Evolutionary conservation across 1,140 invertebrate species (phyloP), one percentile per base, ranked within the genome.

Genomic region (Lutraria rhynchaena): DNA sequence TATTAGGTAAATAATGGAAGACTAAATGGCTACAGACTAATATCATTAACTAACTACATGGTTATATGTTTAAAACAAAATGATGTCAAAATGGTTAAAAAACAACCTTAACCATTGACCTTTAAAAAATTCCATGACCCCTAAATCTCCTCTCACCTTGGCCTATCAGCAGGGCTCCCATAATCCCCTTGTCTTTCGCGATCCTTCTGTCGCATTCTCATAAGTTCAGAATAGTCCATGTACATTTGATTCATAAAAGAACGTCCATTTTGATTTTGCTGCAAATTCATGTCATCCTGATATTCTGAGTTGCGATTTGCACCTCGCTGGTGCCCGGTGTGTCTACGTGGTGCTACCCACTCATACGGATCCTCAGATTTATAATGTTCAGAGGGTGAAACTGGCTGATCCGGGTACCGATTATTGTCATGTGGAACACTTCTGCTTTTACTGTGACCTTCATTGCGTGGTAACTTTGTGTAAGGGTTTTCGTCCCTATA

Each of bases 241-340:
- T 91, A 91, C 41, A 90, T 87, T 55, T 88, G 85, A 83, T 91
- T 91, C 31, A 86, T 83, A 74, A 88, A 91, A 31, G 88, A 87
- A 70, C 85, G n/a, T 29, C 58, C 44, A 33, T 70, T 60, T 63
- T 78, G 65, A 78, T 77, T 71, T 65, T 57, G 51, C 35, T 73
- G 27, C 81, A 77, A 53, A 65, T 82, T 46, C 27, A 37, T 29
- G 31, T 22, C 41, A 27, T 35, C 71, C 2, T 35, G 55, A 44
- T 70, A 71, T 71, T 69, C 78, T 33, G 31, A 58, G 69, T 73
- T 70, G 73, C 70, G 81, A 78, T 73, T 75, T 37, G 46, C 63
- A 60, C 61, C 60, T 22, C 29, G 46, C 46, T 73, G 71, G 9
- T 44, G 19, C 44, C 81, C 67, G 19, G 55, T 4, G 60, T 78